Evolutionary conservation across 2,888 invertebrate species (phyloP).

Genomic region (Aporophyla lueneburgensis): DNA sequence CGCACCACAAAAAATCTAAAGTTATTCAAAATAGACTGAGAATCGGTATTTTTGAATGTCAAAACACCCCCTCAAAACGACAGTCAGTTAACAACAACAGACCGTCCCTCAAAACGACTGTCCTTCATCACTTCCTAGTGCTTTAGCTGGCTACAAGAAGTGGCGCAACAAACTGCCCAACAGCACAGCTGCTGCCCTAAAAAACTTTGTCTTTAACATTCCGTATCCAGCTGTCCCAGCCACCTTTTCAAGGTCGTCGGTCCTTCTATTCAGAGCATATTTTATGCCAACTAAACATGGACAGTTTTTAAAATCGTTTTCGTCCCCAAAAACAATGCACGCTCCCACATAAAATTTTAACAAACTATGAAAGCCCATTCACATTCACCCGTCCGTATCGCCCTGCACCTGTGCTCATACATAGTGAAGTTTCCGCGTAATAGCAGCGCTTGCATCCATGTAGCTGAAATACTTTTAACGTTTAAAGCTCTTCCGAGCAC

Average conservation of each 20-base stretch:
- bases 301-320: too few species aligned
- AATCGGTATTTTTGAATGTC: too few species aligned
- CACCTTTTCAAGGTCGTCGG: background rate
- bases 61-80: too few species aligned
- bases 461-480: slow-evolving; percentile 27
- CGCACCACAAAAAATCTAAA: background rate
- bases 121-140: too few species aligned
- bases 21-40: too few species aligned
- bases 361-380: background rate
- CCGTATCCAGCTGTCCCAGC: background rate
- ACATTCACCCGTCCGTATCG: background rate
- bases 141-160: too few species aligned
- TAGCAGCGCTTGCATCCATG: slow-evolving; percentile 23
- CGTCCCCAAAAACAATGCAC: background rate
- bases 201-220: background rate
- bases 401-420: background rate
- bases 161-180: too few species aligned
- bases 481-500: slow-evolving; percentile 12
- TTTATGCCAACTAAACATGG: background rate
- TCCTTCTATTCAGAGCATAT: background rate
- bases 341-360: background rate
- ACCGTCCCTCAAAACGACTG: too few species aligned
- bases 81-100: too few species aligned
- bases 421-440: slow-evolving; percentile 13
- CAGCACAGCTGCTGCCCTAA: background rate